Base-by-base conservation (phyloP, 2,888 invertebrate species). In the Caenorhabditis imperialis region DNA sequence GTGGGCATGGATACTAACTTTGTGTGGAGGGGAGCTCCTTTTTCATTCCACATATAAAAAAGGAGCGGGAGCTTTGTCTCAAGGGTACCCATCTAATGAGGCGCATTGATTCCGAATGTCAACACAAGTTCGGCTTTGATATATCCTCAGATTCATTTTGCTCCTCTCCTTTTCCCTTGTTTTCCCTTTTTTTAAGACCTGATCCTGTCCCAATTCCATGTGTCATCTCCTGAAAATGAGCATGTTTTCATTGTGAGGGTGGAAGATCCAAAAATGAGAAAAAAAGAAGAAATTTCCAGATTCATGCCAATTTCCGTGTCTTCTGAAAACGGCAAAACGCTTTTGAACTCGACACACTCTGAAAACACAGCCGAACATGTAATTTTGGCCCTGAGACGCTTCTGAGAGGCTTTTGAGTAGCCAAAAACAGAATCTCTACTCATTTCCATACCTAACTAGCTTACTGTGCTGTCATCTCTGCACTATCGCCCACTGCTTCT, bases 211-310 rank as follows among this genome's bases (percentile, higher is more conserved):
- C 65, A 65, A 55, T 57, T 67, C 51, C 44, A 57, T 44, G 51
- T 57, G 67, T 57, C 67, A 67, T 65, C 55, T 65, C 48, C 55
- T 47, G 33, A 65, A 57, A 65, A 42, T 44, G 67, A 42, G 50
- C 25, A 35, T 45, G 20, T 44, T n/a, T n/a, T n/a, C n/a, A n/a
- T n/a, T n/a, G 30, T 30, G 6, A 10, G 30, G 30, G 30, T 6
- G 10, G 10, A 23, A 47, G 27, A 47, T 10, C 12, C 45, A 14
- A 27, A 27, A 47, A 47, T 35, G 22, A 47, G 37, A 35, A 57
- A 16, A 27, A 30, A 40, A 23, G 16, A 30, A 37, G 40, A 48
- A 38, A 60, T 18, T 48, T 47, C 27, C 33, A 16, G 16, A 47
- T 62, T 51, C 60, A 40, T 60, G 16, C 22, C 40, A 61, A 54